A percentile compares a stretch with the other conserved stretches of the same genome.
phyloP scores from a whole-genome alignment of 1,140 invertebrate genomes.

The Sitodiplosis mosellana region DNA sequence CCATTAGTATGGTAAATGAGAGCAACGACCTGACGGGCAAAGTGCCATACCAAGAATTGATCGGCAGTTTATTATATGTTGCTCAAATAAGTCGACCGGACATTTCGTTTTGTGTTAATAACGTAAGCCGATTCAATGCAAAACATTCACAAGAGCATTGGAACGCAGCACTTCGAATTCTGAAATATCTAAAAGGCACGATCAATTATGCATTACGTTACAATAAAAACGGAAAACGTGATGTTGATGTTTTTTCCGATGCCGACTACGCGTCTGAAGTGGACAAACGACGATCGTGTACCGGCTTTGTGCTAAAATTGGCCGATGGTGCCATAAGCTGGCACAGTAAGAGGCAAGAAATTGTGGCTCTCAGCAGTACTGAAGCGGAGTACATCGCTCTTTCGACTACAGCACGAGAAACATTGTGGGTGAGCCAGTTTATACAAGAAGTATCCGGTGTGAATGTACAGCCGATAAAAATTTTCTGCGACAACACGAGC shows the following conservation, averaged over 20 bases:
- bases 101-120: slow-evolving; percentile 13
- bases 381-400: slow-evolving; percentile 22
- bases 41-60: slow-evolving; percentile 7
- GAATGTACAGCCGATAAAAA: too few species aligned
- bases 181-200: slow-evolving; percentile 14
- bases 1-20: slow-evolving; percentile 7
- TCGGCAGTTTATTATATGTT: slow-evolving; percentile 17
- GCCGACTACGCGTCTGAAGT: slow-evolving; percentile 19
- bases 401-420: slow-evolving; percentile 10
- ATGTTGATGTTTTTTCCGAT: slow-evolving; percentile 10
- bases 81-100: slow-evolving; percentile 15
- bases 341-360: slow-evolving; percentile 18
- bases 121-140: slow-evolving; percentile 9
- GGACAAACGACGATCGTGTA: slow-evolving; percentile 14
- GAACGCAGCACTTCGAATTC: slow-evolving; percentile 7
- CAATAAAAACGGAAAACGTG: neutral
- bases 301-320: neutral
- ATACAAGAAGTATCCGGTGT: neutral
- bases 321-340: slow-evolving; percentile 7
- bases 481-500: slow-evolving; percentile 11
- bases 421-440: slow-evolving; percentile 13
- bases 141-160: slow-evolving; percentile 6
- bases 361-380: slow-evolving; percentile 19
- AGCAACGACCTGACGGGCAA: slow-evolving; percentile 1
- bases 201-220: neutral